A percentile compares a stretch with the other conserved stretches of the same genome.
Conservation (phyloP, 1,140 invertebrate species). For the Apis cerana region DNA sequence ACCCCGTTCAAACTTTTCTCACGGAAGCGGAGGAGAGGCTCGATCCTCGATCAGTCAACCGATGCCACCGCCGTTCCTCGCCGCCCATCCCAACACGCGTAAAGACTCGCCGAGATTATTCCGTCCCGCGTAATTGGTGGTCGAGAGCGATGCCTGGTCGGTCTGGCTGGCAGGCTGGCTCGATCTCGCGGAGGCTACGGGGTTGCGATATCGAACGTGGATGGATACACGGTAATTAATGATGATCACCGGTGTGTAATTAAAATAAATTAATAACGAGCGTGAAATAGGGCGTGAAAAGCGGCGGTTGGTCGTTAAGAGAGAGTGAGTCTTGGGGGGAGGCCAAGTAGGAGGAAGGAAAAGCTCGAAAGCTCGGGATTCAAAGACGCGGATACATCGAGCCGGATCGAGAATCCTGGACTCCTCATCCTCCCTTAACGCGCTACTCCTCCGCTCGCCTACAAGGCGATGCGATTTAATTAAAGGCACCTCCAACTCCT, state of each 20-base stretch:
- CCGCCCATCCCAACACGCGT: neutral
- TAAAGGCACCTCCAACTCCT: constrained; percentile 42
- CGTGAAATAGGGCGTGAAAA: constrained; percentile 60
- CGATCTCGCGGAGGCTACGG: no score
- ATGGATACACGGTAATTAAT: constrained; percentile 71
- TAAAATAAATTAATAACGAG: constrained; percentile 77
- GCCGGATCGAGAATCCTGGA: neutral
- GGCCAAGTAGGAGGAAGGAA: neutral
- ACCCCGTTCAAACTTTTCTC: neutral
- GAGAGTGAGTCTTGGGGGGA: neutral
- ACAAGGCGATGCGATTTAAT: constrained; percentile 63
- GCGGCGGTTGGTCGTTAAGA: constrained; percentile 26
- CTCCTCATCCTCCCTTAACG: neutral
- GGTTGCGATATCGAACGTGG: neutral
- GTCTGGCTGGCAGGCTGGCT: constrained; percentile 17
- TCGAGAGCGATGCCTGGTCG: constrained; percentile 43
- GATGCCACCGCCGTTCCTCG: neutral
- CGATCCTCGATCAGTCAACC: neutral
- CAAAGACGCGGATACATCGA: neutral
- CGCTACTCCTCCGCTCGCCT: neutral
- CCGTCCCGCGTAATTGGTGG: constrained; percentile 56
- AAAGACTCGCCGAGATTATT: constrained; percentile 37
- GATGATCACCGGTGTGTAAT: constrained; percentile 74
- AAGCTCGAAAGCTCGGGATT: neutral
- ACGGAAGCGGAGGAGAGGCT: neutral